Evolutionary conservation across 2,888 invertebrate species (phyloP).

Genomic region (Aspidiotus rigidus): DNA sequence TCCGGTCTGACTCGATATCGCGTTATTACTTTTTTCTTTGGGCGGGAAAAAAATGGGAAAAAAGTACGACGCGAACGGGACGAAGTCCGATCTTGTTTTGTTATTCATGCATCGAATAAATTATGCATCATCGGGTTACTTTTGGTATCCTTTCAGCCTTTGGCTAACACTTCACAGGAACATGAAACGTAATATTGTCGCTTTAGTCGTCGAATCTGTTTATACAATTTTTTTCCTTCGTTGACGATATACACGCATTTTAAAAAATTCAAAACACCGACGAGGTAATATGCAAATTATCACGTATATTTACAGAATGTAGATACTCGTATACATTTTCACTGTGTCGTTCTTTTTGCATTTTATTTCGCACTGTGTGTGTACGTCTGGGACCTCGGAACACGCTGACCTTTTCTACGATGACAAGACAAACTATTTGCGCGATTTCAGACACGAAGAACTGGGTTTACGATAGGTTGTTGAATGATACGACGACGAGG

Average conservation of each 20-base stretch:
- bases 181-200: slow-evolving; percentile 4
- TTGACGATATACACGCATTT: background rate
- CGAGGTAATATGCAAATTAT: slow-evolving; percentile 4
- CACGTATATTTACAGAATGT: slow-evolving; percentile 2
- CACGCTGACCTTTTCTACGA: background rate
- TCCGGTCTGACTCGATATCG: background rate
- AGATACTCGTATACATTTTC: background rate
- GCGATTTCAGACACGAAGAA: slow-evolving; percentile 2
- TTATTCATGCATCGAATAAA: slow-evolving; percentile 2
- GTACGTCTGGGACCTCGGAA: background rate
- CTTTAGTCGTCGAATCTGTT: background rate
- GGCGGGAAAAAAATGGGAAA: background rate
- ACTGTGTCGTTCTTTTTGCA: background rate
- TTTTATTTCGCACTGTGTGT: background rate
- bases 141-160: slow-evolving; percentile 4
- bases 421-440: background rate
- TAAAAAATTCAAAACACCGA: background rate
- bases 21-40: background rate
- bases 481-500: slow-evolving; percentile 2
- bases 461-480: background rate
- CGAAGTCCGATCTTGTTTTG: background rate
- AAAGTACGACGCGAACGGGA: background rate
- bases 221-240: slow-evolving; percentile 2
- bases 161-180: slow-evolving; percentile 2
- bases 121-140: slow-evolving; percentile 2